Base-by-base conservation (phyloP, 2,888 invertebrate species). In the Chirona hameri region DNA sequence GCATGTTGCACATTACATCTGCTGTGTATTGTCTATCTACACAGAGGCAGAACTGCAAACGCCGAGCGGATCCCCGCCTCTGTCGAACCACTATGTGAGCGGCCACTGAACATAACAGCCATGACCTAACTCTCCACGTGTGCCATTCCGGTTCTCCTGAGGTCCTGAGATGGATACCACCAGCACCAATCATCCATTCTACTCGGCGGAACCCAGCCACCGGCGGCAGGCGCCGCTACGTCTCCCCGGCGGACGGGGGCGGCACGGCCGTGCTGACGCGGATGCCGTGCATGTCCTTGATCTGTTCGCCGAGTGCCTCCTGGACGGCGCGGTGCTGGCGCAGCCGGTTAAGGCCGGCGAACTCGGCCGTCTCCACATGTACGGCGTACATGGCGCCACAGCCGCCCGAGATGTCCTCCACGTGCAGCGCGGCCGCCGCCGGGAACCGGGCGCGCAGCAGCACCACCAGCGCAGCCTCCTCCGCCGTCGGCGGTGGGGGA, bases 311-410 rank as follows among this genome's bases (percentile, higher is more conserved):
- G 72, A 95, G 89, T 10, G 91, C 91, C 90, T 90, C 82, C 82
- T 80, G 94, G 12, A 94, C 92, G 55, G 93, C 87, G 85, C 92
- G 90, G 87, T 94, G 94, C 86, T 94, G 94, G 86, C 93, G 94
- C 0, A 93, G 91, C 83, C 91, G 91, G 46, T 91, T 91, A 60
- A 94, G 86, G 24, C 93, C 94, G 87, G 90, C 89, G 86, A 94
- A 94, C 86, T 94, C 93, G 55, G 89, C 89, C 2, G 93, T 91
- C 88, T 92, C 91, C 21, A 94, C 90, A 86, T 90, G 88, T 69
- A 92, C 91, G 88, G 93, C 93, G 88, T 92, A 94, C 94, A 94
- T 94, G 27, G 94, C 93, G 2, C 94, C 94, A 87, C 95, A 93
- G 81, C 94, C 93, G 83, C 94, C 84, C n/a, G 84, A 84, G 24